Percentiles rank a stretch among this genome's conserved stretches.
Evolutionary conservation across 2,888 invertebrate species (phyloP).

Genomic region (Pycnomerus fuliginosus): DNA sequence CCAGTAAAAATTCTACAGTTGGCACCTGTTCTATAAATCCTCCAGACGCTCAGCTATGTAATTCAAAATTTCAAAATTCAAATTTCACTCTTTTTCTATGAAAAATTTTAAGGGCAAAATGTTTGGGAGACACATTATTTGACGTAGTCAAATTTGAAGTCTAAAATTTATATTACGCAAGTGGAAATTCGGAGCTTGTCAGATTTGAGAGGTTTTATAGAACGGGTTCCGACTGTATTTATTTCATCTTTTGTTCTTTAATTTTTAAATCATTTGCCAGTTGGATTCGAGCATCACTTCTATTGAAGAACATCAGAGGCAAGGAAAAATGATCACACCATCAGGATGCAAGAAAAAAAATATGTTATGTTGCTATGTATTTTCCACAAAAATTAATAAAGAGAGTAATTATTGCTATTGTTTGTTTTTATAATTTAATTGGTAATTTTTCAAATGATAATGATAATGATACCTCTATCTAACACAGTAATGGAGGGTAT

Average conservation of each 20-base stretch:
- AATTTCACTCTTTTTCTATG: no score
- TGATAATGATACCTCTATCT: background rate
- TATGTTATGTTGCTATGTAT: conserved; percentile 36
- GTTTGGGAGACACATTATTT: no score
- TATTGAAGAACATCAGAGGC: conserved; percentile 16
- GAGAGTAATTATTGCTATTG: background rate
- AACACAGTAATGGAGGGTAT: no score
- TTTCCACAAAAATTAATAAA: conserved; percentile 6
- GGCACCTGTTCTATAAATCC: conserved; percentile 36
- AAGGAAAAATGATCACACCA: no score
- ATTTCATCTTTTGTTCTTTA: conserved; percentile 67
- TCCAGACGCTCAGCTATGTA: conserved; percentile 71
- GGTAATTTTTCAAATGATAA: background rate
- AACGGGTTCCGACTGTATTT: no score
- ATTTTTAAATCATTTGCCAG: conserved; percentile 71
- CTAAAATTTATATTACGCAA: no score
- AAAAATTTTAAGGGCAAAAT: no score
- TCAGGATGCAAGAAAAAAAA: conserved; percentile 32
- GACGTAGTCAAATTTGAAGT: no score
- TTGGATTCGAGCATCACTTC: conserved; percentile 59
- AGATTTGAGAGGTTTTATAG: no score
- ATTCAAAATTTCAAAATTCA: conserved; percentile 76
- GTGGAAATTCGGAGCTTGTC: no score
- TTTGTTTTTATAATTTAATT: background rate
- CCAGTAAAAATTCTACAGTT: conserved; percentile 2